Percentiles rank a stretch among this genome's conserved stretches.
phyloP scores from a whole-genome alignment of 2,113 vertebrate species.

The Clarias batrachus region DNA sequence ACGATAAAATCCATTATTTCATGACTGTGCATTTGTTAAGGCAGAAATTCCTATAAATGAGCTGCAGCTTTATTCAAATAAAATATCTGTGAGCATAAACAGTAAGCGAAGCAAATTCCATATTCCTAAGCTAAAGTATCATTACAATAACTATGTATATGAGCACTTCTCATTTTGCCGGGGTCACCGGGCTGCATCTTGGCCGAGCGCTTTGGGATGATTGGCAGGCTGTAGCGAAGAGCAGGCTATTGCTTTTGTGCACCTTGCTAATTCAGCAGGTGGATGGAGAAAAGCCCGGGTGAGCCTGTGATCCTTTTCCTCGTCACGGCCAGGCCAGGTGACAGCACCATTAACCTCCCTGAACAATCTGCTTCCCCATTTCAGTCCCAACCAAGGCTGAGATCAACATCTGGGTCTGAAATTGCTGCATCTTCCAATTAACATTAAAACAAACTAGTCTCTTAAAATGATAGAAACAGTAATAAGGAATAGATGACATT shows the following conservation, averaged over 20 bases:
- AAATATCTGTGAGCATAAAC: not conserved
- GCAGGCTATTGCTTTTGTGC: conserved; percentile 53
- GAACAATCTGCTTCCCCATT: conserved; percentile 38
- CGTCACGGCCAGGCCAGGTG: conserved; percentile 50
- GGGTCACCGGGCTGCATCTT: conserved; percentile 7
- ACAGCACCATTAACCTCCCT: conserved; percentile 58
- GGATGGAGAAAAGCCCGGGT: conserved; percentile 50
- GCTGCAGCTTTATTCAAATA: not conserved
- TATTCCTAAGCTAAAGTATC: conserved; percentile 7
- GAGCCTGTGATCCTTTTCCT: conserved; percentile 55
- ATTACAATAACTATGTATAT: conserved; percentile 33
- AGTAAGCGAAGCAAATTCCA: conserved; percentile 18
- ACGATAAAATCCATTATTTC: not conserved
- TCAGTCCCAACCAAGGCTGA: conserved; percentile 21
- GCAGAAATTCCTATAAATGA: not conserved
- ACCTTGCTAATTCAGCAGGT: conserved; percentile 57
- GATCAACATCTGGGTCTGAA: conserved; percentile 18
- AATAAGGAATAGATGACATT: not conserved
- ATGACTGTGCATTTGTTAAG: not conserved
- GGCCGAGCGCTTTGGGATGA: conserved; percentile 24
- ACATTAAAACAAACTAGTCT: not conserved
- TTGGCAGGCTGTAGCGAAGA: conserved; percentile 50
- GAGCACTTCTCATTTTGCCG: conserved; percentile 29
- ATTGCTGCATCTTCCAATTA: conserved; percentile 16
- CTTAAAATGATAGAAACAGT: not conserved